Evolutionary conservation across 2,113 vertebrate genomes (phyloP), one percentile per base, ranked within the genome.

Genomic region (Mustela lutreola): DNA sequence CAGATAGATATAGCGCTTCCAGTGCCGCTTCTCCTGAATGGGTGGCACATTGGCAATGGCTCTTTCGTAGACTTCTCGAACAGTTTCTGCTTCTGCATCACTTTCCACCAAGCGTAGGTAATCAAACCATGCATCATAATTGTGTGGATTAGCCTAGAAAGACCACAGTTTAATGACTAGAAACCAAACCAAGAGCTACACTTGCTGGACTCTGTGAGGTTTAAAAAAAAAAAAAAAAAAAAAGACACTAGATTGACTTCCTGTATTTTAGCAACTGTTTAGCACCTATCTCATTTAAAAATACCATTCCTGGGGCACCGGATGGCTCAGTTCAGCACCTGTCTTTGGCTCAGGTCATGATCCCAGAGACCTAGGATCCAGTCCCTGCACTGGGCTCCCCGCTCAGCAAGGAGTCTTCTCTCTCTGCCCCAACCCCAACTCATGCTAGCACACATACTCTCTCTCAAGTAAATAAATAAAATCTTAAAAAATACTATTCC

Each of bases 41-140:
- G 99, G 99, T 0, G 99, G 99, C 1, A 99, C 98, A 0, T 99
- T 99, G 97, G 99, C 99, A 1, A 99, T 99, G 98, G 99, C 99
- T 53, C 99, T 98, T 98, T 99, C 99, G 0, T 99, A 99, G 31
- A 99, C 99, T 76, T 99, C 99, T 2, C 99, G 98, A 28, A 99
- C 99, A 0, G 99, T 98, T 91, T 99, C 99, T 0, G 99, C 97
- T 24, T 99, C 99, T 0, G 99, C 97, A 0, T 99, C 99, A 1
- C 99, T 99, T 98, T 99, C 99, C 97, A 99, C 99, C 97, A 99
- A 97, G 4, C 99, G 99, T 81, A 99, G 98, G 97, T 99, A 99
- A 96, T 99, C 99, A 10, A 99, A 99, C 99, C 99, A 99, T 0
- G 99, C 99, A 1, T 99, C 99, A 0, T 99, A 99, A 98, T 99